A percentile compares a stretch with the other conserved stretches of the same genome.
Conservation (phyloP, 2,797 vertebrate genomes). For the Cryptoblepharus egeriae region DNA sequence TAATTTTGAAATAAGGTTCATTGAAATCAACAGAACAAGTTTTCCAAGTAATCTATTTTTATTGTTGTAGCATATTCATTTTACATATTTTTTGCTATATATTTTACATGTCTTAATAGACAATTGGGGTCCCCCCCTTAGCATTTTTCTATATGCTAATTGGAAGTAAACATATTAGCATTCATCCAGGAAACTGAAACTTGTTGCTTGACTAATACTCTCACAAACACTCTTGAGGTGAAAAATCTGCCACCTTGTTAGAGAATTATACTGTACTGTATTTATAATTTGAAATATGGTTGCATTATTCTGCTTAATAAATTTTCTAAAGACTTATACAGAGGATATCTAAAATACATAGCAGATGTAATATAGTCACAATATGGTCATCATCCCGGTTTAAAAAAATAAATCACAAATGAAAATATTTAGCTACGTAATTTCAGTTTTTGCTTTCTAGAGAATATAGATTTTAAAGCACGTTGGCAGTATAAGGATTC, state of each 20-base stretch:
- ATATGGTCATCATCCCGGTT: neutral
- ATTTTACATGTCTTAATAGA: neutral
- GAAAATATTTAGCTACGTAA: neutral
- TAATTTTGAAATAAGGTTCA: neutral
- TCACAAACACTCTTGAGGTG: neutral
- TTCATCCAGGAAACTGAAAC: neutral
- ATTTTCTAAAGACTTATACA: neutral
- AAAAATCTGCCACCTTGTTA: neutral
- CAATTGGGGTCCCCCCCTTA: neutral
- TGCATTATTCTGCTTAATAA: neutral
- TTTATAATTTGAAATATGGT: neutral
- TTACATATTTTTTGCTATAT: neutral
- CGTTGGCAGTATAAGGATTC: neutral
- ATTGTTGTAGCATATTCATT: neutral
- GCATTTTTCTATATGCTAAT: neutral
- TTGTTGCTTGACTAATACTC: neutral
- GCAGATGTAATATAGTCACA: neutral
- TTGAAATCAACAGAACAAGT: neutral
- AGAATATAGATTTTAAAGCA: neutral
- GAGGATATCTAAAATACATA: neutral
- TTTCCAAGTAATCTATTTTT: neutral
- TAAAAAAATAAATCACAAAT: neutral
- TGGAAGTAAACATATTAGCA: neutral
- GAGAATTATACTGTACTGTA: too few relatives aligned
- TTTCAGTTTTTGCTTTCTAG: neutral